phyloP scores from a whole-genome alignment of 2,113 vertebrate species.

The Helogale parvula region DNA sequence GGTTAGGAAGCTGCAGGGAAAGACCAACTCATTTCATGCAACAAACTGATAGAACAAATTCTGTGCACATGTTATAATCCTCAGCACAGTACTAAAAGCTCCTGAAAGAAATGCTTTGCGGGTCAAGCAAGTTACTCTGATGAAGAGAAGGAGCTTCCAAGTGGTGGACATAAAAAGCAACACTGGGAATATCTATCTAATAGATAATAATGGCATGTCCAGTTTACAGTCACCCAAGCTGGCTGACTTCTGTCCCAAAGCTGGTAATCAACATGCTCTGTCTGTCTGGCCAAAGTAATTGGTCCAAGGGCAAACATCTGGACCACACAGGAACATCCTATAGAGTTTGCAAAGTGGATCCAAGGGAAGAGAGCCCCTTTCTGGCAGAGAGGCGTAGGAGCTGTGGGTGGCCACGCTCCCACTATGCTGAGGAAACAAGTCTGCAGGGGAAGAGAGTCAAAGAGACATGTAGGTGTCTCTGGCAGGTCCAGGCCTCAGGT shows the following conservation, averaged over 20 bases:
- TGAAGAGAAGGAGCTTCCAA: neutral
- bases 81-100: neutral
- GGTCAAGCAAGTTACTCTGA: neutral
- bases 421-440: neutral
- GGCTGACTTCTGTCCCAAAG: neutral
- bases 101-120: neutral
- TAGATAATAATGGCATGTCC: neutral
- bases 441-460: neutral
- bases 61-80: neutral
- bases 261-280: neutral
- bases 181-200: neutral
- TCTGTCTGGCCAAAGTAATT: neutral
- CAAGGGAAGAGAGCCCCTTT: neutral
- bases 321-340: neutral
- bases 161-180: neutral
- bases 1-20: neutral
- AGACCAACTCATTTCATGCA: conserved; percentile 8
- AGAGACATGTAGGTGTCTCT: neutral
- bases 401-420: neutral
- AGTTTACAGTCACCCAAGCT: neutral
- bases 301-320: neutral
- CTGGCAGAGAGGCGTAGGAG: neutral
- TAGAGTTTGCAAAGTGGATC: neutral
- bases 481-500: neutral
- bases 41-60: neutral